Base-by-base conservation (phyloP, 2,113 vertebrate genomes). In the Melanotaenia duboulayi region DNA sequence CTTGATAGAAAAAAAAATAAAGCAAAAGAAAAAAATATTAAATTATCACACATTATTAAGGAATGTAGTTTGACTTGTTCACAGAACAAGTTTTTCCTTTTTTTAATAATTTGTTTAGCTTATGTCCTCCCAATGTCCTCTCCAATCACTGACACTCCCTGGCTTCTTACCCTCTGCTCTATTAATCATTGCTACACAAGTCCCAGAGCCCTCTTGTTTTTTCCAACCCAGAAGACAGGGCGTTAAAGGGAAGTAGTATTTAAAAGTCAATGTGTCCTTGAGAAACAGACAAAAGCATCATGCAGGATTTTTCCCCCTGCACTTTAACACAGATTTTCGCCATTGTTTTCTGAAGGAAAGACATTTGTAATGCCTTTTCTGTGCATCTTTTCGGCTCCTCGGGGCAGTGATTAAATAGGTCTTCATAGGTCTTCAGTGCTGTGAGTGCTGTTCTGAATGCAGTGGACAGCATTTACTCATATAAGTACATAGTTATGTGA, bases 121-220 rank as follows among this genome's bases (percentile, higher is more conserved):
- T 37, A 32, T 59, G 68, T 72, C 64, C 60, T 67, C 14, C 49
- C 60, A 23, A 20, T 78, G 65, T 69, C 76, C 77, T 81, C 57
- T 50, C 22, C 25, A 20, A 9, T 16, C 54, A 55, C 44, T 37
- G 25, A 48, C 24, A 61, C 35, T 46, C 57, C 63, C 46, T 65
- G 46, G 25, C 66, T 71, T 59, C 20, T 49, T 68, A 35, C 39
- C 68, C 44, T 68, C 63, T 52, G 17, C 50, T 72, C 71, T 57
- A 74, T 78, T 86, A 44, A 81, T 88, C 73, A 83, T 42, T 54
- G 49, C 22, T 61, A 22, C 42, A 77, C 22, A 65, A 40, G 71
- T 70, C 51, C 50, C 40, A 46, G 14, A 35, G 64, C 25, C 17
- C 19, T 10, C 1, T 24, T 59, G 14, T 65, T 70, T 20, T 56